Conservation (phyloP, 1,140 invertebrate species). For the Papilio machaon region DNA sequence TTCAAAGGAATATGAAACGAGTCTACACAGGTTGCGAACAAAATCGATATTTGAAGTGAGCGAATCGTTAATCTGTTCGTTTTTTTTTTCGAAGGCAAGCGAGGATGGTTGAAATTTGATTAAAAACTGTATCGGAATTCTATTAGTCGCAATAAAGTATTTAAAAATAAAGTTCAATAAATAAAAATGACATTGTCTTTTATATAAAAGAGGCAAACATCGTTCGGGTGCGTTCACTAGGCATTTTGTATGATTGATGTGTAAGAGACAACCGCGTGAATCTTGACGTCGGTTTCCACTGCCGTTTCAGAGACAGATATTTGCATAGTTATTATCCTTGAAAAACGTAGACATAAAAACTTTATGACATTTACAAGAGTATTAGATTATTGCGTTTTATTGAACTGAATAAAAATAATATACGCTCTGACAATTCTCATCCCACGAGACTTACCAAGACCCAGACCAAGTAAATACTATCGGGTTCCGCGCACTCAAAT, state of each 20-base stretch:
- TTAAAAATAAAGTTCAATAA: not conserved
- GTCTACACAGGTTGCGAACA: not conserved
- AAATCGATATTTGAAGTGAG: not conserved
- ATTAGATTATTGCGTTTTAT: not conserved
- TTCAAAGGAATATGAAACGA: not conserved
- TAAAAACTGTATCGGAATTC: conserved; percentile 6
- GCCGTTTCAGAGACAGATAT: not conserved
- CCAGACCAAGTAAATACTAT: not conserved
- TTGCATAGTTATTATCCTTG: no score
- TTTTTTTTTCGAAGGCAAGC: not conserved
- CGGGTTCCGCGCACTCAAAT: not conserved
- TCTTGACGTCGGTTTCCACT: not conserved
- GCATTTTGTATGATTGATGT: not conserved
- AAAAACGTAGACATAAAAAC: not conserved
- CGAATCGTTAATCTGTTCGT: not conserved
- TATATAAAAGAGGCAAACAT: not conserved
- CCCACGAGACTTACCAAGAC: not conserved
- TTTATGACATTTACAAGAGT: not conserved
- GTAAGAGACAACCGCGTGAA: not conserved
- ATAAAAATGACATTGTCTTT: not conserved
- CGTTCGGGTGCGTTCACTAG: not conserved
- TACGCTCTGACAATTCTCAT: not conserved
- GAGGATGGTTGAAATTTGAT: conserved; percentile 6
- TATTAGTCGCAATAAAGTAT: not conserved
- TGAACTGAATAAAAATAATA: not conserved